Evolutionary conservation across 2,888 invertebrate species (phyloP).

Genomic region (Xanthorhoe designata): DNA sequence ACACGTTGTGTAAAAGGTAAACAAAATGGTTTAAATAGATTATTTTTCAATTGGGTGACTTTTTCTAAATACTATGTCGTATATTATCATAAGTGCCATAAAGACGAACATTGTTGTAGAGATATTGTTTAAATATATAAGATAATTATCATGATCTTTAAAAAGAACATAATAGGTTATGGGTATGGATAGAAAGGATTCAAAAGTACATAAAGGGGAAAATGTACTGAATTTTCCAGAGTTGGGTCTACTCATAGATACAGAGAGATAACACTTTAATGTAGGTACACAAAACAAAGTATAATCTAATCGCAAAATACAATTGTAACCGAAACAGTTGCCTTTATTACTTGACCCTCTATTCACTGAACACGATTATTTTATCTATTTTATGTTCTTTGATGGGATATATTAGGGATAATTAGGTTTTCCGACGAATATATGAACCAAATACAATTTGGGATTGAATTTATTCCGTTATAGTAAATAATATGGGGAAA

Average conservation of each 20-base stretch:
- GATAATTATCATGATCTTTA: not conserved
- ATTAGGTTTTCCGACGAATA: not conserved
- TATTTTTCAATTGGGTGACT: too few relatives aligned
- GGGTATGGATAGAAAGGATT: constrained; percentile 13
- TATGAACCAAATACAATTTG: not conserved
- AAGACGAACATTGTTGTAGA: too few relatives aligned
- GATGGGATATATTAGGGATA: not conserved
- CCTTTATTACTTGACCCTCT: constrained; percentile 17
- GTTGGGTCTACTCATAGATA: constrained; percentile 14
- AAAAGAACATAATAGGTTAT: not conserved
- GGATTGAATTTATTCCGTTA: not conserved
- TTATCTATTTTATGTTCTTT: constrained; percentile 4
- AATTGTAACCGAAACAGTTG: constrained; percentile 16
- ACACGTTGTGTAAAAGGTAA: too few relatives aligned
- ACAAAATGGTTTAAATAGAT: too few relatives aligned
- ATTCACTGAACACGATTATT: constrained; percentile 13
- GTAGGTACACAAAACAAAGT: constrained; percentile 21
- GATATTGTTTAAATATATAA: too few relatives aligned
- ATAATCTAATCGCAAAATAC: constrained; percentile 17
- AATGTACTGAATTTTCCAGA: constrained; percentile 10
- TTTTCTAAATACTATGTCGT: too few relatives aligned
- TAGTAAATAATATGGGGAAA: not conserved
- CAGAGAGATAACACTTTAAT: constrained; percentile 17
- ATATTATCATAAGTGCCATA: too few relatives aligned
- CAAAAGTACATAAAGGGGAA: constrained; percentile 12